Percentiles rank a stretch among this genome's conserved stretches.
Evolutionary conservation across 1,140 invertebrate genomes (phyloP).

Genomic region (Oncopodura yosiiana): DNA sequence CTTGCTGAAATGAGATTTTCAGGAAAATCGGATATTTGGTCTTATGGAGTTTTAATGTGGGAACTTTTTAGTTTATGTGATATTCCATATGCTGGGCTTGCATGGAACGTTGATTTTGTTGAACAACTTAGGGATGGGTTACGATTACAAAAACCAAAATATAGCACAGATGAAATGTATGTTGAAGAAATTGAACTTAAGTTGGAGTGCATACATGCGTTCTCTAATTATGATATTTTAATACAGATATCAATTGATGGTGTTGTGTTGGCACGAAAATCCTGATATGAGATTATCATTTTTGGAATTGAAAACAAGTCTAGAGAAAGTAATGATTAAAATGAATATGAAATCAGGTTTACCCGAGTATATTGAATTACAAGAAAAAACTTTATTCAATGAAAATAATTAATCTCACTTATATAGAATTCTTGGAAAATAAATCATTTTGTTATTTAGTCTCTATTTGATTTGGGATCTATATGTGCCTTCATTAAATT

Average conservation of each 20-base stretch:
- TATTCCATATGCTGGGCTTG: constrained; percentile 72
- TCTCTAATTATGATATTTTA: background rate
- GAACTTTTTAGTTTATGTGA: constrained; percentile 82
- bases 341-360: no score
- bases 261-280: background rate
- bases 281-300: background rate
- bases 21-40: constrained; percentile 85
- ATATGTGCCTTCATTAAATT: no score
- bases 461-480: no score
- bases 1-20: constrained; percentile 69
- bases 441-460: no score
- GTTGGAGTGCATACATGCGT: background rate
- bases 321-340: no score
- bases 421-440: no score
- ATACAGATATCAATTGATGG: constrained; percentile 4
- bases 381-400: no score
- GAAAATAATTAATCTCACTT: no score
- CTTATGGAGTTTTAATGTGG: constrained; percentile 87
- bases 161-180: constrained; percentile 41
- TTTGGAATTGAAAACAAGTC: background rate
- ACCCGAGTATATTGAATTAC: no score
- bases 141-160: constrained; percentile 42
- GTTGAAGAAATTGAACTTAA: background rate
- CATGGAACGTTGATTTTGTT: background rate
- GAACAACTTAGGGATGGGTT: constrained; percentile 40